Base-by-base conservation (phyloP, 2,113 vertebrate species). In the Nibea albiflora region DNA sequence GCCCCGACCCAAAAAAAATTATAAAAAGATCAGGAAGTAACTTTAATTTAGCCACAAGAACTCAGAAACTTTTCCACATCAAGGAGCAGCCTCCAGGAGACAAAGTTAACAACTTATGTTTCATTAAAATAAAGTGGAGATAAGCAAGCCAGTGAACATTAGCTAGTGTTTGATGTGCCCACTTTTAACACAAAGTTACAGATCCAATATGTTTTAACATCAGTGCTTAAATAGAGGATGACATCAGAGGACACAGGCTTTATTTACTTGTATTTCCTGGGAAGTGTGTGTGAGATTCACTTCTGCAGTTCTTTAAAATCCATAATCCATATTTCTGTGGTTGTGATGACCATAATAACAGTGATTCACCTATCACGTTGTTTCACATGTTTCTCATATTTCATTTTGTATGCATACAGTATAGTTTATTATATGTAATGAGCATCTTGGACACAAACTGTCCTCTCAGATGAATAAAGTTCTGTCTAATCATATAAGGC, bases 21-120 rank as follows among this genome's bases (percentile, higher is more conserved):
- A n/a, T 26, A 26, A 3, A 70, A 3, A 54, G 2, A 71, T 44
- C 76, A 87, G 90, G 89, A 91, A 91, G 81, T 85, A 20, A 56
- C 71, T 73, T 62, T 5, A 50, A 50, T 57, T 42, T 9, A 7
- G 20, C 8, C 44, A 28, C 10, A 2, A 24, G 15, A 62, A 39
- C 19, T 5, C 4, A 24, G 2, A 77, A 54, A n/a, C 11, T 22
- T 26, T 42, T 54, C 15, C 60, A 31, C 58, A 24, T 15, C 4
- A 22, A 39, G 1, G 11, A 65, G 54, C 5, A 68, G 54, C 2
- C 16, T 28, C 9, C 46, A 19, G 10, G 19, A 49, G 0, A 31
- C 17, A 19, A 28, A 39, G 35, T 39, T 39, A 39, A 39, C 8
- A 39, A 39, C 35, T 39, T 31, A 31, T 31, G 3, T 26, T 49